Evolutionary conservation across 2,888 invertebrate genomes (phyloP), one percentile per base, ranked within the genome.

Genomic region (Leptinotarsa tumamoca): DNA sequence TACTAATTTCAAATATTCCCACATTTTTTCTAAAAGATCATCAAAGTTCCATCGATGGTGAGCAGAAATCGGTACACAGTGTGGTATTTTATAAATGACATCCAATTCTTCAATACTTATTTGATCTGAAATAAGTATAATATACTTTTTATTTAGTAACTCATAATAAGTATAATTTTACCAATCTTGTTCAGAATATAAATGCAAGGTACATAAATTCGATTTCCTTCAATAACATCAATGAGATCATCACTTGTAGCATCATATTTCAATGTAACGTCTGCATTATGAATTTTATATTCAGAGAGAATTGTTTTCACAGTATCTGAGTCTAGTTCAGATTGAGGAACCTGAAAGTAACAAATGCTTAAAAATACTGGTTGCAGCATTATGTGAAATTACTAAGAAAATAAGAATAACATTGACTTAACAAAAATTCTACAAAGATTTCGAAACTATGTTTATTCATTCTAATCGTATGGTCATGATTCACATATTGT

Each of bases 21-120:
- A 99, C 96, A 99, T 98, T 87, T 97, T 96, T 88, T 99, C 98
- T 33, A 97, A 88, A 71, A 97, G 90, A 88, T 99, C 99, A 87
- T 99, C 99, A 87, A 99, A 99, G 89, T 99, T 99, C 99, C 99
- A 99, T 87, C 96, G 96, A 89, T 99, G 98, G 90, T 99, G 99
- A 23, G 99, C 99, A 33, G 99, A 99, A 83, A 99, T 98, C 0
- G 99, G 99, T n/a, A 99, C 99, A 87, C 98, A 98, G 89, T 99
- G 99, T 0, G 99, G 99, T 85, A 99, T 98, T 90, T 98, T 98
- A 90, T 99, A 99, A 85, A 99, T 99, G 49, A 99, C 95, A 85
- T 99, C 99, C 86, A 97, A 88, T 89, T 99, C 99, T 91, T 98
- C 96, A 87, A 96, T 95, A 87, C 95, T 96, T 87, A 97, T 97